Evolutionary conservation across 2,888 invertebrate genomes (phyloP), one percentile per base, ranked within the genome.

Genomic region (Brenthis ino): DNA sequence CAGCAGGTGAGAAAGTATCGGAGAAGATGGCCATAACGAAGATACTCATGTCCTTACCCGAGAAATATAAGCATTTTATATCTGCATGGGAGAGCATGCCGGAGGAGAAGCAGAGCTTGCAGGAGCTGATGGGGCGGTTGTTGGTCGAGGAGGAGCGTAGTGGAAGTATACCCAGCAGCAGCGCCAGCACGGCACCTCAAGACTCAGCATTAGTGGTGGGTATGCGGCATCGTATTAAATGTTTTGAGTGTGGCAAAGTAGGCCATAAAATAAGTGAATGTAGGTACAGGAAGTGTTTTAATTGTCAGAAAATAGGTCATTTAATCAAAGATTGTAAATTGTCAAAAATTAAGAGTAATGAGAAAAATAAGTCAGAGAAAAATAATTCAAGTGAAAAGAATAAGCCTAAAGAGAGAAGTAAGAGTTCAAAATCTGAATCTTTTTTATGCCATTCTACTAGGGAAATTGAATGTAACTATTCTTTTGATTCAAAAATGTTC

Each of bases 1-100:
- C 50, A 50, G 50, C 50, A 50, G 50, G 13, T 50, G 50, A 50
- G 50, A 14, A 12, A 50, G 50, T 50, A n/a, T 50, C 4, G 50
- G 50, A 50, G 0, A 80, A 77, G 43, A 74, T 81, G 43, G 64
- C 75, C 0, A 76, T 81, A n/a, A 81, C 80, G 0, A 81, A 81
- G 71, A 72, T 81, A 0, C 56, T 80, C 47, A 79, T 80, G 75
- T 74, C 76, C 0, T 68, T 80, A 33, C 80, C 80, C 8, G 79
- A 79, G 0, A 54, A 75, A 13, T 81, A 77, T 54, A 80, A 77
- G 53, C 80, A 84, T 74, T 85, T 84, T 69, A 68, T 81, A 1
- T 80, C 80, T 0, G 83, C 78, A 0, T 79, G 78, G 78, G 77
- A 78, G 67, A 77, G 76, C 0, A 75, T 71, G 0, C 73, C 76